Percentiles rank a stretch among this genome's conserved stretches.
Conservation (phyloP, 2,888 invertebrate species). For the Beris morrisii region DNA sequence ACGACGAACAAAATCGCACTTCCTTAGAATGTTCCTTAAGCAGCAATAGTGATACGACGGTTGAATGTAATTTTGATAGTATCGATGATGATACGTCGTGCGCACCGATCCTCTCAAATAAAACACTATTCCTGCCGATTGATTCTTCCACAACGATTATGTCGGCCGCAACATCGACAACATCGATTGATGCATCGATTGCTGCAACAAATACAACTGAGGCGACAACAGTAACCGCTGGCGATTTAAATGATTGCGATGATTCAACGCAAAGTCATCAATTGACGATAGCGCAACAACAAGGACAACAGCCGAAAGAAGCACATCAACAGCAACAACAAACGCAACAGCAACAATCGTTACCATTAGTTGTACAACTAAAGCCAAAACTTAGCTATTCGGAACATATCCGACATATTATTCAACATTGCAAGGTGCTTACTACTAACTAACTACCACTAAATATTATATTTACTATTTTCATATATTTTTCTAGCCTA, state of each 20-base stretch:
- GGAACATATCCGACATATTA: conserved; percentile 47
- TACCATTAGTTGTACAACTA: conserved; percentile 41
- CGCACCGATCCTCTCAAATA: conserved; percentile 4
- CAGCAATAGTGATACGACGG: conserved; percentile 41
- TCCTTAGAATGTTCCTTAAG: conserved; percentile 42
- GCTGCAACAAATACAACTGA: conserved; percentile 51
- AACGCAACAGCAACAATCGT: conserved; percentile 2
- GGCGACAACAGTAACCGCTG: conserved; percentile 33
- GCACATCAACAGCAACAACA: conserved; percentile 4
- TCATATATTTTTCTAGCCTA: too few species aligned
- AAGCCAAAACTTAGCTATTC: conserved; percentile 48
- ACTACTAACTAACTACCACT: not conserved
- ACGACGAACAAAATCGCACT: conserved; percentile 35
- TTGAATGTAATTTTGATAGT: conserved; percentile 42
- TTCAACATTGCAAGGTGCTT: conserved; percentile 46
- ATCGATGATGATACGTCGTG: conserved; percentile 9
- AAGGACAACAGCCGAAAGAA: not conserved
- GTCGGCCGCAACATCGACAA: conserved; percentile 34
- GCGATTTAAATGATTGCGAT: not conserved
- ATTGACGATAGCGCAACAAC: not conserved
- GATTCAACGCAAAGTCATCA: not conserved
- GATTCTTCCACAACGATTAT: not conserved
- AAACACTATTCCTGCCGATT: conserved; percentile 5
- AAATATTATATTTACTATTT: too few species aligned
- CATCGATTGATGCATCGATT: conserved; percentile 52